These are phyloP conservation scores for Acipenser ruthenus DNA, from an alignment of 2,797 vertebrate genomes.

Conservation along the genomic window DNA sequence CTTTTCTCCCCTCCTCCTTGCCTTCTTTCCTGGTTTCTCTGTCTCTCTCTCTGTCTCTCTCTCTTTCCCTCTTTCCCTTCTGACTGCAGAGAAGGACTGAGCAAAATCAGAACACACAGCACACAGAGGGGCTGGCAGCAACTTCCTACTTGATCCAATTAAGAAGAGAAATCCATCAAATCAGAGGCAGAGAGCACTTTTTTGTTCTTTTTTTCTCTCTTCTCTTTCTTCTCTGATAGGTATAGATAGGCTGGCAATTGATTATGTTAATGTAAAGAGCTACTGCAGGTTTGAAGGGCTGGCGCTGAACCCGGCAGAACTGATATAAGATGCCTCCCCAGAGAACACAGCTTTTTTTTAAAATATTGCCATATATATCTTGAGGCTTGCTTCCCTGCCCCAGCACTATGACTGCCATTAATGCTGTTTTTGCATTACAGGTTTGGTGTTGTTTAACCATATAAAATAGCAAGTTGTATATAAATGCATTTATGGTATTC, in stretches of 20 bases:
- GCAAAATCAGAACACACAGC: constrained; percentile 72
- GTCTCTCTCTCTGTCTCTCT: constrained; percentile 12
- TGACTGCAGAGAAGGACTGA: constrained; percentile 53
- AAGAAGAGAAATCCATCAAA: constrained; percentile 73
- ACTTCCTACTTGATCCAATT: constrained; percentile 98
- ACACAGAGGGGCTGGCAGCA: constrained; percentile 59
- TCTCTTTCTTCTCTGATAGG: constrained; percentile 39
- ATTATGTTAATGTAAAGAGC: constrained; percentile 64
- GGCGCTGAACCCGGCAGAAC: constrained; percentile 48
- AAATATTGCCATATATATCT: constrained; percentile 21
- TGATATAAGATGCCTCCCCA: constrained; percentile 71
- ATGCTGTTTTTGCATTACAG: not conserved
- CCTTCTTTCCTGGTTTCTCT: constrained; percentile 38
- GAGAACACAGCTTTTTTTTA: constrained; percentile 58
- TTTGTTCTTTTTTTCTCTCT: constrained; percentile 29
- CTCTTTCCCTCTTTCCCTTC: constrained; percentile 45
- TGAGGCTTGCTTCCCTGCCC: constrained; percentile 37
- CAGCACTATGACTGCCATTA: constrained; percentile 25
- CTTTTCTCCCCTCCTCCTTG: constrained; percentile 25
- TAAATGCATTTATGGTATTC: constrained; percentile 3
- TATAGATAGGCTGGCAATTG: constrained; percentile 51
- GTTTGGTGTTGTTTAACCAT: constrained; percentile 14
- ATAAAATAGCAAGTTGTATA: constrained; percentile 14
- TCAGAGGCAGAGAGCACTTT: constrained; percentile 56
- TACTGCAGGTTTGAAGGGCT: constrained; percentile 45